A percentile compares a stretch with the other conserved stretches of the same genome.
phyloP scores from a whole-genome alignment of 1,140 invertebrate species.

The Eriocheir sinensis region DNA sequence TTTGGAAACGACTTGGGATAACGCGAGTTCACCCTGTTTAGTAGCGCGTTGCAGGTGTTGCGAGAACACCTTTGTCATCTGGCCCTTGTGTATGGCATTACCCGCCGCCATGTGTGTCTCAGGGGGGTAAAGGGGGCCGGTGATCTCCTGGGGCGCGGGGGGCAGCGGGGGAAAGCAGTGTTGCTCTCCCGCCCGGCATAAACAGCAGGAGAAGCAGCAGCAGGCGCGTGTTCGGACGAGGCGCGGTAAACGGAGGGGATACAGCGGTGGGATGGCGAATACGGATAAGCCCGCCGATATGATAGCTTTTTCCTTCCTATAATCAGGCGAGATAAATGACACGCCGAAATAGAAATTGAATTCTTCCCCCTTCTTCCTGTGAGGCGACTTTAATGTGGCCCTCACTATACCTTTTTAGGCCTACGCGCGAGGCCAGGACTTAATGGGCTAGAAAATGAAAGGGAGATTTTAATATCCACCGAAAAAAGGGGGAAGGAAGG shows the following conservation, averaged over 20 bases:
- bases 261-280: constrained; percentile 27
- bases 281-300: constrained; percentile 60
- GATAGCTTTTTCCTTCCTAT: constrained; percentile 69
- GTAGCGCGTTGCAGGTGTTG: constrained; percentile 23
- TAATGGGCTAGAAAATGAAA: constrained; percentile 53
- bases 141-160: neutral
- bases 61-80: constrained; percentile 34
- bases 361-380: constrained; percentile 30
- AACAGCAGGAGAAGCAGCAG: too few species aligned
- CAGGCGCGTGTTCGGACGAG: constrained; percentile 18
- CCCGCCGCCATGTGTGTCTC: neutral
- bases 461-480: neutral
- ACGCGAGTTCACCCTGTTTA: constrained; percentile 38
- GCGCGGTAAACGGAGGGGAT: constrained; percentile 53
- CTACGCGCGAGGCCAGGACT: constrained; percentile 16
- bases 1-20: constrained; percentile 70
- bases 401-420: constrained; percentile 5
- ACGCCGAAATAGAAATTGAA: constrained; percentile 56
- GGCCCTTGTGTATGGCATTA: constrained; percentile 23
- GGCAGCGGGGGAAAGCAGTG: neutral
- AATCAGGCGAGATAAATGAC: constrained; percentile 65
- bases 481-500: constrained; percentile 10
- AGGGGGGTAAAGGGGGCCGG: too few species aligned
- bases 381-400: constrained; percentile 1
- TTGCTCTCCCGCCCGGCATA: neutral